Evolutionary conservation across 1,140 invertebrate genomes (phyloP), one percentile per base, ranked within the genome.

Genomic region (Chymomyza costata): DNA sequence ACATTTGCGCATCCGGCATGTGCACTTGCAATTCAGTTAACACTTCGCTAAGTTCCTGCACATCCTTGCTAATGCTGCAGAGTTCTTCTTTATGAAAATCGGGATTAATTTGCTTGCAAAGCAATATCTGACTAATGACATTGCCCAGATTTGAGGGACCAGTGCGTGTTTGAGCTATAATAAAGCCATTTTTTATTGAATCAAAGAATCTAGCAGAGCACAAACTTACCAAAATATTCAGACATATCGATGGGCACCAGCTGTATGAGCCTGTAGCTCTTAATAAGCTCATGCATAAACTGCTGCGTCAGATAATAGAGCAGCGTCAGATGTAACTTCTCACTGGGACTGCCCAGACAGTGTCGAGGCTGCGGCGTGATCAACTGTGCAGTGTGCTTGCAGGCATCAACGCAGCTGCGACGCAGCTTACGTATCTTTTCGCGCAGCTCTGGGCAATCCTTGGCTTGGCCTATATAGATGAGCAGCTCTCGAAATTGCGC

Each of bases 51-150:
- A 95, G 91, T 68, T 95, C 94, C 60, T 93, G 90, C 0, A 91
- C 92, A 83, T 95, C 94, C 82, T 95, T 95, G 35, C 89, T 89
- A 69, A 96, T 95, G 84, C 93, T 95, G 86, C 92, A 93, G 5
- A 95, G 86, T 84, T 96, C 94, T 81, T 96, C 94, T 78, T 93
- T 91, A 85, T 95, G 93, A 86, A 96, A 96, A 85, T 96, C 93
- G 1, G 93, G 92, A 46, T 93, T 94, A 64, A 95, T 94, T 80
- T 94, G 93, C 86, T 95, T 94, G 86, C 94, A 95, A 11, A 96
- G 87, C 57, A 96, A 87, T 54, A 96, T 93, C 86, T 95, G 94
- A 65, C 93, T 94, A 63, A 96, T 93, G 21, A 95, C 93, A 81
- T 94, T 95, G 45, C 94, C 93, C 61, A 96, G 90, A 84, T 95